phyloP scores from a whole-genome alignment of 2,113 vertebrate species.

The Actenoides lindsayi region DNA sequence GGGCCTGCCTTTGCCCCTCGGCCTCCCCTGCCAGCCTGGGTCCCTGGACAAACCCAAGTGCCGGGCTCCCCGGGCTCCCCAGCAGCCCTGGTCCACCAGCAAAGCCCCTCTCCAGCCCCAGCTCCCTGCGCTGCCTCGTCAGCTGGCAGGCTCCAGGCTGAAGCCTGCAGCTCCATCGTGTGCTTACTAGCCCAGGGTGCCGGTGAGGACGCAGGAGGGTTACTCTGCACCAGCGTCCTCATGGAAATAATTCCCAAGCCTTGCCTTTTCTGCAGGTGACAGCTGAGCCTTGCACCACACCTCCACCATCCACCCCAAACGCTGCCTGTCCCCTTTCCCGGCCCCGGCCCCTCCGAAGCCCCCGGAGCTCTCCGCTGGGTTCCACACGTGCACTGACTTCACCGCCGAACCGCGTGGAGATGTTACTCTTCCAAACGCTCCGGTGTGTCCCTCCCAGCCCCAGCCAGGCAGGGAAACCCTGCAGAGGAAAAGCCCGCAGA shows the following conservation, averaged over 20 bases:
- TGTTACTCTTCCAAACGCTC: neutral
- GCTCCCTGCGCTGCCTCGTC: neutral
- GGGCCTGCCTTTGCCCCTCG: too few species aligned
- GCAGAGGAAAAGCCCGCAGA: neutral
- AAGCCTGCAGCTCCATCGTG: too few species aligned
- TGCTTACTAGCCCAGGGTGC: neutral
- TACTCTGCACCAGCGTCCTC: neutral
- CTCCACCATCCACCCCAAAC: neutral
- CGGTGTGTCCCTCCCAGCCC: neutral
- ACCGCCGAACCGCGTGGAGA: neutral
- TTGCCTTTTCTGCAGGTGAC: neutral
- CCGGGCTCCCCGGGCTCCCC: too few species aligned
- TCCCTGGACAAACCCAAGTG: neutral
- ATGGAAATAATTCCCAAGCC: fast-evolving
- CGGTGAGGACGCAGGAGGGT: neutral
- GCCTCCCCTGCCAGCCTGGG: neutral
- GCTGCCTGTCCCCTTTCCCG: neutral
- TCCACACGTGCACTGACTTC: neutral
- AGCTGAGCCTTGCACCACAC: neutral
- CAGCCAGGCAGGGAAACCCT: neutral
- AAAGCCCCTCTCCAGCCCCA: fast-evolving
- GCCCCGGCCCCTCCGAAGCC: neutral
- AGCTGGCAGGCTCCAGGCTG: too few species aligned
- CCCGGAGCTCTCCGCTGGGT: neutral
- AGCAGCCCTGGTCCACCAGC: neutral